Base-by-base conservation (phyloP, 2,888 invertebrate species). In the Blera fallax region DNA sequence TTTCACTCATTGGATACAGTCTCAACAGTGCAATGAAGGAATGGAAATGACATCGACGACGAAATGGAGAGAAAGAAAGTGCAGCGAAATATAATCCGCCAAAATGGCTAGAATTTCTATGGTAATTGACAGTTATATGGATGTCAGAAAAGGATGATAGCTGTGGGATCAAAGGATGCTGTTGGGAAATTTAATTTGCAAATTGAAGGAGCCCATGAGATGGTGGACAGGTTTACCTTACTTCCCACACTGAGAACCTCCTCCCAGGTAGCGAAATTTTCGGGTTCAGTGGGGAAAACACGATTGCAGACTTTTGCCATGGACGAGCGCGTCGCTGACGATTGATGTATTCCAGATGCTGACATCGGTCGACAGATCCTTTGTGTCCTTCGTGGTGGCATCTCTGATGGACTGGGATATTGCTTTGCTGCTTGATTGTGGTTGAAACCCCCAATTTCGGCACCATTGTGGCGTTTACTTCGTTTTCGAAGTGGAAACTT, bases 401-500 rank as follows among this genome's bases (percentile, higher is more conserved):
- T 37, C 37, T 34, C 14, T 16, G 18, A 11, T 16, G 27, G 34
- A 34, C 24, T 70, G 11, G 34, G 16, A 69, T 54, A 34, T 27
- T 14, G 29, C 48, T 67, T 79, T 32, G 14, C 21, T 43, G 40
- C 4, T 32, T 43, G 32, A 52, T 29, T 74, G 32, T 56, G 65
- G 64, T 48, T 64, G 54, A 18, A 43, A 70, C 16, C 16, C 37
- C 45, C 29, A 50, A 27, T 37, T 37, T 45, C 65, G 34, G 69
- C 73, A 62, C 56, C 37, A 54, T 43, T 37, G 11, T 27, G 69
- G 14, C 43, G 70, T 34, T 72, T 72, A 32, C 56, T 32, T 11
- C 21, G 73, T 64, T 69, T 84, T 48, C 79, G 73, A 10, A 64
- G 73, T 60, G 79, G 69, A 18, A 40, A 67, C 54, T 69, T 84